Percentiles rank a stretch among this genome's conserved stretches.
phyloP scores from a whole-genome alignment of 2,888 invertebrate species.

The Coleophora deauratella region DNA sequence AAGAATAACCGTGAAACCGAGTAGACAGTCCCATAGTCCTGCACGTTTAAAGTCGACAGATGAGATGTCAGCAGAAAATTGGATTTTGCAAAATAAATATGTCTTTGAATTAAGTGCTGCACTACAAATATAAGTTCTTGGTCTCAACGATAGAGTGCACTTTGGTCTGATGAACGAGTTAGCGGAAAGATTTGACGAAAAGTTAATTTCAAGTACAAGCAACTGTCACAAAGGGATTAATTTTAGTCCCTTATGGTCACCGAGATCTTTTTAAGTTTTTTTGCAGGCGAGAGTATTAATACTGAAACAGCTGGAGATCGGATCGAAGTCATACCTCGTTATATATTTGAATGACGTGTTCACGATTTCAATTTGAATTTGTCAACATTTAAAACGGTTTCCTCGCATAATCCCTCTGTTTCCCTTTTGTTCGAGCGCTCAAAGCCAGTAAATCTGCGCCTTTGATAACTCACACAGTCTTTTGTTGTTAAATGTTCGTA shows the following conservation, averaged over 20 bases:
- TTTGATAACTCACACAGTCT: constrained; percentile 32
- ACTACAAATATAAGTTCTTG: constrained; percentile 26
- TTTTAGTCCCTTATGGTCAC: constrained; percentile 48
- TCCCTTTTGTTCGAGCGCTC: constrained; percentile 31
- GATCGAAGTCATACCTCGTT: constrained; percentile 46
- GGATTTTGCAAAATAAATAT: constrained; percentile 74
- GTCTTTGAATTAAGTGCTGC: constrained; percentile 46
- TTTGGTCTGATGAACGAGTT: constrained; percentile 14
- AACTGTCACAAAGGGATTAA: constrained; percentile 61
- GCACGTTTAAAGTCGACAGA: constrained; percentile 70
- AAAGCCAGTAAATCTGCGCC: constrained; percentile 37
- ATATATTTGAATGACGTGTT: constrained; percentile 55
- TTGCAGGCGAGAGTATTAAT: constrained; percentile 45
- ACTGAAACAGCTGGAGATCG: constrained; percentile 32
- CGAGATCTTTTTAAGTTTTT: constrained; percentile 41
- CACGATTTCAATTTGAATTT: constrained; percentile 38
- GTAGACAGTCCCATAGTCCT: constrained; percentile 58
- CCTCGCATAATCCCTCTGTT: constrained; percentile 39
- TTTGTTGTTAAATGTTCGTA: constrained; percentile 38
- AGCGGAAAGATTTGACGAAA: constrained; percentile 37
- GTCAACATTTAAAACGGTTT: constrained; percentile 32
- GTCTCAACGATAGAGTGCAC: constrained; percentile 16
- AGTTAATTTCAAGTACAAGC: constrained; percentile 58
- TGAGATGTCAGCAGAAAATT: constrained; percentile 74
- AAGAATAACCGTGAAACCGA: constrained; percentile 63